These are phyloP conservation scores for Geophilus truncorum DNA, from an alignment of 2,888 invertebrate species.

Conservation along the genomic window DNA sequence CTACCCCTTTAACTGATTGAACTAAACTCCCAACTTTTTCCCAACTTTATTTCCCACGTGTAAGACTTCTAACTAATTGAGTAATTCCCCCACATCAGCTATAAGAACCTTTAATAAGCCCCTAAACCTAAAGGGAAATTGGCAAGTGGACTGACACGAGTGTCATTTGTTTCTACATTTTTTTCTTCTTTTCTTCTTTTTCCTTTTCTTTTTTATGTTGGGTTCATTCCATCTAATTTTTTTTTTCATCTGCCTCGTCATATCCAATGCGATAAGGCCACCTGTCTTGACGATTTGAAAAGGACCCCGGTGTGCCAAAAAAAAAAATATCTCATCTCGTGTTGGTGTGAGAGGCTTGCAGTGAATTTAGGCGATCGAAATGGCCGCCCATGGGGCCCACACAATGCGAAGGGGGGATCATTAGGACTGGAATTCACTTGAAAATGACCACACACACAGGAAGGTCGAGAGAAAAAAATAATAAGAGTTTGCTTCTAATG, in stretches of 20 bases:
- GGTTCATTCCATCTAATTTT: slow-evolving; percentile 1
- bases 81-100: not conserved
- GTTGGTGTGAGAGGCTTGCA: slow-evolving; percentile 3
- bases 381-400: slow-evolving; percentile 15
- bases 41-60: not conserved
- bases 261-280: slow-evolving; percentile 13
- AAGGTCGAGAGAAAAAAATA: not conserved
- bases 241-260: slow-evolving; percentile 1
- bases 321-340: slow-evolving; percentile 15
- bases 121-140: slow-evolving; percentile 17
- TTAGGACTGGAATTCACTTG: not conserved
- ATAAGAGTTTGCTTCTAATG: not conserved
- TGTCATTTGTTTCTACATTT: slow-evolving; percentile 12
- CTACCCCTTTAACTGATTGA: not conserved
- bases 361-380: slow-evolving; percentile 7
- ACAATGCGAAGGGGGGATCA: slow-evolving; percentile 20
- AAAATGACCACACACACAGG: not conserved
- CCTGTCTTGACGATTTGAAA: slow-evolving; percentile 12
- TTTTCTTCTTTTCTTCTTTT: not conserved
- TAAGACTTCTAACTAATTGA: not conserved
- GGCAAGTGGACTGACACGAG: not conserved
- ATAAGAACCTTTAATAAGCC: slow-evolving; percentile 6
- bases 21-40: not conserved
- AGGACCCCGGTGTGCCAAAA: slow-evolving; percentile 8
- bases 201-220: not conserved